phyloP scores from a whole-genome alignment of 2,113 vertebrate genomes.

The Megaceryle maxima region DNA sequence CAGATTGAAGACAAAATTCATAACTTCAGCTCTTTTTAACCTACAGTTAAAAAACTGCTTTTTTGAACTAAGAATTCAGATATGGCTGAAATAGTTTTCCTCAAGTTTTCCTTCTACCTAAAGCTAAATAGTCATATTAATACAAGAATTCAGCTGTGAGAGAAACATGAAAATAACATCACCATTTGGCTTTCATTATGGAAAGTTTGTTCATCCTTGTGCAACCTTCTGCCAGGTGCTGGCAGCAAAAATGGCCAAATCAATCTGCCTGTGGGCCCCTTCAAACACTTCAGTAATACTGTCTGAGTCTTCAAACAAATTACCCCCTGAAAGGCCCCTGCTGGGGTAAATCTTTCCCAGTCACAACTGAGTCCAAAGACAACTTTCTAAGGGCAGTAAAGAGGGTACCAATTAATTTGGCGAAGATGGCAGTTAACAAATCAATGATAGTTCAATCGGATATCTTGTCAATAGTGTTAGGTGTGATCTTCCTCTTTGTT shows the following conservation, averaged over 20 bases:
- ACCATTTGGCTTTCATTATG: neutral
- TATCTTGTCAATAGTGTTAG: neutral
- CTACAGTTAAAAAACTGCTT: neutral
- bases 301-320: neutral
- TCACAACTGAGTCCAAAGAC: neutral
- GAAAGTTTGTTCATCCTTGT: neutral
- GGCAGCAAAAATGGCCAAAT: neutral
- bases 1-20: neutral
- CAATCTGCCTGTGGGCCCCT: neutral
- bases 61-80: neutral
- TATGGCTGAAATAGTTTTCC: neutral
- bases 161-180: neutral
- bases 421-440: neutral
- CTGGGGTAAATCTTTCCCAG: neutral
- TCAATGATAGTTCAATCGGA: neutral
- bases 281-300: neutral
- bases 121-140: neutral
- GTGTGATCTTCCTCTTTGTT: neutral
- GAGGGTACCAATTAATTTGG: neutral
- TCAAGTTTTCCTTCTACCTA: neutral
- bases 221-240: neutral
- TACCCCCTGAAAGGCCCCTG: neutral
- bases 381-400: neutral
- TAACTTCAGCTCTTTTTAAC: neutral
- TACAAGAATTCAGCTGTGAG: neutral